Conservation (phyloP, 2,888 invertebrate species). For the Lithophane ornitopus region DNA sequence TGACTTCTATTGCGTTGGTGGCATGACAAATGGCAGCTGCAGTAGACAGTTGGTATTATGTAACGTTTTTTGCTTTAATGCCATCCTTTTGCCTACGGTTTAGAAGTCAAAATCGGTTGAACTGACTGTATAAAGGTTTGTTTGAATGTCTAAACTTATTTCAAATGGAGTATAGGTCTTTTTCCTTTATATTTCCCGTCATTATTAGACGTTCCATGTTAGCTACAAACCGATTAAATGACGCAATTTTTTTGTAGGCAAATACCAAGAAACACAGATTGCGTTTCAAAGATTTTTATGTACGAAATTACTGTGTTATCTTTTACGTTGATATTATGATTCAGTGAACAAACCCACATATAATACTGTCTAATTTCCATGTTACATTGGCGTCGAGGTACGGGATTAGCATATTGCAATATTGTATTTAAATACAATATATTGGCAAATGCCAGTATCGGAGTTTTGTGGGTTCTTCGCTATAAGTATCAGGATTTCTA, state of each 20-base stretch:
- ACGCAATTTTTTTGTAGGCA: background rate
- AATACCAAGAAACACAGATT: background rate
- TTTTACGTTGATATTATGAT: conserved; percentile 24
- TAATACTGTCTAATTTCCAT: conserved; percentile 43
- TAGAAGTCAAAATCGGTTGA: too few species aligned
- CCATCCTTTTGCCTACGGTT: too few species aligned
- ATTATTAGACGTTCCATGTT: too few species aligned
- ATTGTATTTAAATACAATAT: conserved; percentile 46
- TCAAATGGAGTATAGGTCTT: too few species aligned
- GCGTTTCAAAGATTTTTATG: background rate
- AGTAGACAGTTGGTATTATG: too few species aligned
- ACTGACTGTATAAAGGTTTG: too few species aligned
- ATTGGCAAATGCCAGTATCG: conserved; percentile 15
- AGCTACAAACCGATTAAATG: background rate
- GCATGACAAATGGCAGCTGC: too few species aligned
- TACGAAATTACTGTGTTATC: conserved; percentile 24
- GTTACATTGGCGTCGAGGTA: conserved; percentile 20
- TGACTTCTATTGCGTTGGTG: too few species aligned
- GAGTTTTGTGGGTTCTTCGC: background rate
- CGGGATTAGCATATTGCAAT: conserved; percentile 39
- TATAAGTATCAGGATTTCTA: too few species aligned
- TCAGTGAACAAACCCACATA: conserved; percentile 40
- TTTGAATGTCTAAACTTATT: too few species aligned
- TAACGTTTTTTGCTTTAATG: too few species aligned
- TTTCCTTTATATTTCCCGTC: too few species aligned